Percentiles rank a stretch among this genome's conserved stretches.
Evolutionary conservation across 2,797 vertebrate genomes (phyloP).

Genomic region (Eulemur rubriventer): DNA sequence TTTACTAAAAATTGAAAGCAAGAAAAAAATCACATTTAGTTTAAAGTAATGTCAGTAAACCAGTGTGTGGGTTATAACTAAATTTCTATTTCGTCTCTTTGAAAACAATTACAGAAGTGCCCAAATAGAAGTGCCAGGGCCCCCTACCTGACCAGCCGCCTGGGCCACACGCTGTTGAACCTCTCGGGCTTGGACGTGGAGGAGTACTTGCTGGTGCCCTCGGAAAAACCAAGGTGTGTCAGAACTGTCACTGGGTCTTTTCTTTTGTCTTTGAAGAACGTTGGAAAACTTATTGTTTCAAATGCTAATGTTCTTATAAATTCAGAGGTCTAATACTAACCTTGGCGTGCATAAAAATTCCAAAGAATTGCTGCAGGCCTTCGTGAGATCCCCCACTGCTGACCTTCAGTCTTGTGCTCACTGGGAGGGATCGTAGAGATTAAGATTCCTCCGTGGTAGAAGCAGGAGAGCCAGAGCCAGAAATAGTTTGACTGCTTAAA

Average conservation of each 20-base stretch:
- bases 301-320: background rate
- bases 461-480: background rate
- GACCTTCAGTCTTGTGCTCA: background rate
- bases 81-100: background rate
- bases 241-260: background rate
- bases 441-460: background rate
- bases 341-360: background rate
- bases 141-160: constrained; percentile 75
- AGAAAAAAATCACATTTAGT: background rate
- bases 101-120: constrained; percentile 79
- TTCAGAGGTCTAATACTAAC: background rate
- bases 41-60: background rate
- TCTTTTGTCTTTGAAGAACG: background rate
- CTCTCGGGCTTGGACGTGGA: constrained; percentile 82
- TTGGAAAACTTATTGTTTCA: background rate
- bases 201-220: constrained; percentile 79
- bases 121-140: constrained; percentile 45
- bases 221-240: constrained; percentile 80
- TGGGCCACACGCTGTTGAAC: constrained; percentile 82
- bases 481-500: background rate
- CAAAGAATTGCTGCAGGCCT: background rate
- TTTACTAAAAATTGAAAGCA: constrained; percentile 4
- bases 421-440: background rate
- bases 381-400: background rate
- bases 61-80: background rate